A percentile compares a stretch with the other conserved stretches of the same genome.
Evolutionary conservation across 2,888 invertebrate species (phyloP).

Genomic region (Polydrusus tereticollis): DNA sequence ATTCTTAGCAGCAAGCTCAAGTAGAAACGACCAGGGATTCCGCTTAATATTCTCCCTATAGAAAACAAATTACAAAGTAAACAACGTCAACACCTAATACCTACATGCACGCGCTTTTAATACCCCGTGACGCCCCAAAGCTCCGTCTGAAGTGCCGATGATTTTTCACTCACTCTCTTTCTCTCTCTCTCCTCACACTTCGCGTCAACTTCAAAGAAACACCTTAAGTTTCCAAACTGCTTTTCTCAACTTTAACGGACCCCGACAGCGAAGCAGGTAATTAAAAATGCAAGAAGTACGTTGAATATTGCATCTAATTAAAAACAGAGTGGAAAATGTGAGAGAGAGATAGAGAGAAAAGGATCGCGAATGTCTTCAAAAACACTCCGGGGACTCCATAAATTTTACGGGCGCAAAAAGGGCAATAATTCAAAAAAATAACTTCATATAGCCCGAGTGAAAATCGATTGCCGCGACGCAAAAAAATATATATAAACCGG

Average conservation of each 20-base stretch:
- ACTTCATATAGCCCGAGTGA: conserved; percentile 11
- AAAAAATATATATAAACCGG: not conserved
- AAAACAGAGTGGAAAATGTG: conserved; percentile 54
- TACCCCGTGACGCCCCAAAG: conserved; percentile 29
- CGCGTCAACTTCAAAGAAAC: conserved; percentile 28
- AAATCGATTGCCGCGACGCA: not conserved
- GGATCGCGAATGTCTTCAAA: conserved; percentile 59
- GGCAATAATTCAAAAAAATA: conserved; percentile 24
- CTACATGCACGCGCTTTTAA: conserved; percentile 10
- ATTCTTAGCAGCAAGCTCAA: too few species aligned
- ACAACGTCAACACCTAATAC: not conserved
- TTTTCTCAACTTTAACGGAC: conserved; percentile 44
- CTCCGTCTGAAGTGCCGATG: conserved; percentile 36
- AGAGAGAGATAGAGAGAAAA: conserved; percentile 57
- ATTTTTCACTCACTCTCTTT: conserved; percentile 43
- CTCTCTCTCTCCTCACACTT: conserved; percentile 35
- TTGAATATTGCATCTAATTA: conserved; percentile 60
- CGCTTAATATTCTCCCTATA: too few species aligned
- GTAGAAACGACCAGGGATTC: too few species aligned
- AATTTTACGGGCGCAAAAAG: conserved; percentile 54
- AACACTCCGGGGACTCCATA: conserved; percentile 59
- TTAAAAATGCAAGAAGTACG: conserved; percentile 59
- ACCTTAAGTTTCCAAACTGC: conserved; percentile 44
- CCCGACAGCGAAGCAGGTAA: conserved; percentile 50
- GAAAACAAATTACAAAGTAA: conserved; percentile 11